Conservation (phyloP, 53 echinoderm and acorn worm genomes). For the Echinometra lucunter region DNA sequence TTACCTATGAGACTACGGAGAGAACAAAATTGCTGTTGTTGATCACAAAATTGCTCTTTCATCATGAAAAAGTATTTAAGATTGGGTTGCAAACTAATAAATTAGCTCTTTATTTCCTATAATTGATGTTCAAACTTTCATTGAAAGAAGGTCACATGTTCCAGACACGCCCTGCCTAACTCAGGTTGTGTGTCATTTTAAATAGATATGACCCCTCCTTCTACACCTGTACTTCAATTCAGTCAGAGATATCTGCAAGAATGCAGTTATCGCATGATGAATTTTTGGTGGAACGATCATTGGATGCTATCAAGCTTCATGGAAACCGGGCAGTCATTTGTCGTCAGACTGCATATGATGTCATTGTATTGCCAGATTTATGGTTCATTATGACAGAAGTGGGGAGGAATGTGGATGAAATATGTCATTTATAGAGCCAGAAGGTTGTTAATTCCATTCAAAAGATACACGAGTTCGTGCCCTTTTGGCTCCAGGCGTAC, state of each 20-base stretch:
- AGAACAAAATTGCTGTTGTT: background rate
- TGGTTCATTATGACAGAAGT: conserved; percentile 13
- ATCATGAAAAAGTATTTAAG: background rate
- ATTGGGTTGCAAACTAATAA: background rate
- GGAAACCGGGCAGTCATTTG: background rate
- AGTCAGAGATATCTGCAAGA: background rate
- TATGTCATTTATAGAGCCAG: background rate
- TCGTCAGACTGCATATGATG: background rate
- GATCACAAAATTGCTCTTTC: background rate
- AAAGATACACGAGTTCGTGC: background rate
- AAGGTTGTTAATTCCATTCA: no score
- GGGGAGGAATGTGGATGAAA: background rate
- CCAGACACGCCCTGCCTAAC: background rate
- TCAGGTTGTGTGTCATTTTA: background rate
- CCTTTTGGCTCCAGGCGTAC: background rate
- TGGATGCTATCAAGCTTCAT: background rate
- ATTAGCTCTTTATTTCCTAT: background rate
- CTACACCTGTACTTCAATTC: background rate
- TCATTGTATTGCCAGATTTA: conserved; percentile 7
- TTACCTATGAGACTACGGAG: background rate
- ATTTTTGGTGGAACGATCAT: background rate
- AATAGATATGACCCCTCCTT: background rate
- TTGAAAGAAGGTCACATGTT: conserved; percentile 4
- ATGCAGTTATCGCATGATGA: conserved; percentile 31
- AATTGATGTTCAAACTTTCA: background rate